Evolutionary conservation across 2,888 invertebrate species (phyloP), one percentile per base, ranked within the genome.

Genomic region (Danaus chrysippus): DNA sequence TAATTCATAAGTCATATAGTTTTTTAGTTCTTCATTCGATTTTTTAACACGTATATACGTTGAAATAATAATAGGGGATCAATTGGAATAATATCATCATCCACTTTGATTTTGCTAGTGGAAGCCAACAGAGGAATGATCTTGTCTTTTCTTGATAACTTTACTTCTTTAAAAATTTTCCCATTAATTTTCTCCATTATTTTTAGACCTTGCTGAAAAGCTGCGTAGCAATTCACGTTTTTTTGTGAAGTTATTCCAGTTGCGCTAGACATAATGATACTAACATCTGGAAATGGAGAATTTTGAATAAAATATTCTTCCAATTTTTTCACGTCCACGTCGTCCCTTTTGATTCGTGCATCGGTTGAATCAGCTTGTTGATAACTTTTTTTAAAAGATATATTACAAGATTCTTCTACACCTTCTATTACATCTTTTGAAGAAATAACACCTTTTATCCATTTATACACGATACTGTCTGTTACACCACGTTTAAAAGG

Each of bases 371-470:
- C 68, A 57, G 42, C 49, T 23, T 62, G 62, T 41, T 62, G 58
- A 19, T 58, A 23, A 3, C 56, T 55, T 62, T 49, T 60, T 23
- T 42, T 46, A 49, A 58, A 58, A 42, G 67, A 66, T 58, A 71
- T 56, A 19, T 68, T 49, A 53, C 65, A 71, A 67, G 68, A 68
- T n/a, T 70, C 49, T 66, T 70, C 67, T 11, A 72, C 61, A 6
- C 58, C 65, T 66, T 66, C 68, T 49, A 69, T 66, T 52, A 71
- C 64, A 61, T 72, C 68, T 68, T 70, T 62, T 43, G 64, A 56
- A 58, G 42, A 68, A 60, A 68, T 63, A 54, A 67, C 44, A 34
- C 44, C 59, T 46, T n/a, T 34, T 17, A 63, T 54, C 66, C 68
- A 59, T 54, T 62, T 57, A 49, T 54, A 54, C 52, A 70, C 57